Evolutionary conservation across 2,113 vertebrate species (phyloP), one percentile per base, ranked within the genome.

Genomic region (Albula goreensis): DNA sequence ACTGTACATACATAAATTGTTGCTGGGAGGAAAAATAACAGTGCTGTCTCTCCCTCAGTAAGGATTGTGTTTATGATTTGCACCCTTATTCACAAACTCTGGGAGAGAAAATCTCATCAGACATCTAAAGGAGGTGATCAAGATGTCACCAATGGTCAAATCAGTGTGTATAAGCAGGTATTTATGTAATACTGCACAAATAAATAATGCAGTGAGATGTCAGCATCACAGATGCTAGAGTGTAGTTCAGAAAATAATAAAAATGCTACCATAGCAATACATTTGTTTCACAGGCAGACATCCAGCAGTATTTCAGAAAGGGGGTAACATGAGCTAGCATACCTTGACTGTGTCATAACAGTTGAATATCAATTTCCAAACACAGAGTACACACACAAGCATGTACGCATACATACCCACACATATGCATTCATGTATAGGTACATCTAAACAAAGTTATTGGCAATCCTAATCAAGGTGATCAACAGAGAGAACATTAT

Each of bases 61-160:
- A 86, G 50, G 79, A 57, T 13, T 41, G 79, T 63, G 56, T 79
- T 78, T 78, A 70, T 88, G 87, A 89, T 88, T 87, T 90, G 83
- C 63, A 80, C 66, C 19, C 63, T 87, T 83, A 79, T 6, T 77
- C 89, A 85, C 80, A 87, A 86, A 13, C 0, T 57, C 80, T 80
- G 83, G 84, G 57, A 53, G 22, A 60, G 84, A 87, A 87, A 85
- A 84, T 86, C 25, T 70, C 88, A 84, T 81, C 8, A n/a, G 80
- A 85, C 70, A 79, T 87, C 85, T 87, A 84, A 88, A 79, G 81
- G 82, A 50, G 77, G 53, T 85, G 85, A 86, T 89, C 83, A 88
- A 88, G 84, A 78, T 88, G 83, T 79, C 81, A 86, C 60, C 19
- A 49, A 7, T 85, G 85, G 70, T 82, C 82, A 56, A 82, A 78